A percentile compares a stretch with the other conserved stretches of the same genome.
Evolutionary conservation across 1,140 invertebrate species (phyloP).

Genomic region (Drosophila bocqueti): DNA sequence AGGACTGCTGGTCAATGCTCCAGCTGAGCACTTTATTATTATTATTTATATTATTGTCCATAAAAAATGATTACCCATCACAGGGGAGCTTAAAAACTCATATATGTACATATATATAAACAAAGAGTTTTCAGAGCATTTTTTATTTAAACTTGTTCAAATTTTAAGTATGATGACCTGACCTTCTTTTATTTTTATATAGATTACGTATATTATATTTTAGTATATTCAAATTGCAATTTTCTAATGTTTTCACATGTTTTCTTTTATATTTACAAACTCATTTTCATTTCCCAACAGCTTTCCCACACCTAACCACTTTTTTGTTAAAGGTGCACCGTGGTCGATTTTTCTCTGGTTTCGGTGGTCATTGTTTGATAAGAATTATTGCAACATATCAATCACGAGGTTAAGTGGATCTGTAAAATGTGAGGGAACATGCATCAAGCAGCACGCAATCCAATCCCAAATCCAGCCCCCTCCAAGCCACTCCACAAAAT

Average conservation of each 20-base stretch:
- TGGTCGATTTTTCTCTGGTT: conserved; percentile 61
- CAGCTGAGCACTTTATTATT: too few species aligned
- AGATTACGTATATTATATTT: too few species aligned
- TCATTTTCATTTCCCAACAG: neutral
- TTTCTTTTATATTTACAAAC: neutral
- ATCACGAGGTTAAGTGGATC: conserved; percentile 81
- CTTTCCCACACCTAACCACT: conserved; percentile 4
- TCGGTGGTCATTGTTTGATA: conserved; percentile 73
- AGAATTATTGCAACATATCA: conserved; percentile 85
- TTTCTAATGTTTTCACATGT: neutral
- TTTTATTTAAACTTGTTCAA: too few species aligned
- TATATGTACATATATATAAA: too few species aligned
- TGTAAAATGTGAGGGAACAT: conserved; percentile 74
- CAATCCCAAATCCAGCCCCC: conserved; percentile 13
- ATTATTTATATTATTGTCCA: too few species aligned
- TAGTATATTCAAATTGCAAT: too few species aligned
- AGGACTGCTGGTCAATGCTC: too few species aligned
- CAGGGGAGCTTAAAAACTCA: too few species aligned
- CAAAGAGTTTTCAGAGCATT: too few species aligned
- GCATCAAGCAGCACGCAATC: conserved; percentile 78
- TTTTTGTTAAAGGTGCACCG: conserved; percentile 42
- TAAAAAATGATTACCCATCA: too few species aligned
- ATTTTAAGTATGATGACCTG: too few species aligned
- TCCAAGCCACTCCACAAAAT: conserved; percentile 52
- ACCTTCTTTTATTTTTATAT: too few species aligned